Conservation (phyloP, 2,113 vertebrate genomes). For the Sciurus niger region DNA sequence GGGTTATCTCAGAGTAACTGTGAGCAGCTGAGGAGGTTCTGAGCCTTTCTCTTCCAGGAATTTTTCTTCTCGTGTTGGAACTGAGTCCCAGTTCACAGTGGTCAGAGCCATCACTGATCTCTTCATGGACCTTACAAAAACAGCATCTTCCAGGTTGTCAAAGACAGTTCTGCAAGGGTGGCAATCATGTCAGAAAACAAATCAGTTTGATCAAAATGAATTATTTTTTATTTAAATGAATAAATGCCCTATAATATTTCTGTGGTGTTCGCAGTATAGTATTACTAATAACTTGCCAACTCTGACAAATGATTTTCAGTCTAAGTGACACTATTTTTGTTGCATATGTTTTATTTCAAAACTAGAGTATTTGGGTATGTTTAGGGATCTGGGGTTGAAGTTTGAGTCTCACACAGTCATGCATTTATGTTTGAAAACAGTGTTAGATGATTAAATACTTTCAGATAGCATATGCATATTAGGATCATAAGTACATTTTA, state of each 20-base stretch:
- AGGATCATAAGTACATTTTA: background rate
- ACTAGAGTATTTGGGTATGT: background rate
- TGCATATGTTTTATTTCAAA: slow-evolving; percentile 32
- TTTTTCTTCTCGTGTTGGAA: slow-evolving; percentile 84
- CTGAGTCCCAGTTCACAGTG: slow-evolving; percentile 88
- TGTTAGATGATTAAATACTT: slow-evolving; percentile 52
- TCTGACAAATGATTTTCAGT: slow-evolving; percentile 44
- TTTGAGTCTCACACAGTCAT: background rate
- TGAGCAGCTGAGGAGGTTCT: slow-evolving; percentile 81
- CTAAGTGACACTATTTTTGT: background rate
- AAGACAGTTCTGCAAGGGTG: slow-evolving; percentile 84
- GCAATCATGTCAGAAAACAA: slow-evolving; percentile 38
- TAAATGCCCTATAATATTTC: background rate
- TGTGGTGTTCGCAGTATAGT: background rate
- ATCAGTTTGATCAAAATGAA: background rate
- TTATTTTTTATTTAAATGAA: slow-evolving; percentile 10
- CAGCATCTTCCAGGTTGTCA: slow-evolving; percentile 82
- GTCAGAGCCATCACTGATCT: slow-evolving; percentile 88
- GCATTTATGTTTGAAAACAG: background rate
- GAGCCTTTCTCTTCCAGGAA: slow-evolving; percentile 64
- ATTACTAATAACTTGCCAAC: background rate
- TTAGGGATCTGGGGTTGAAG: background rate
- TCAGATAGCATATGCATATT: background rate
- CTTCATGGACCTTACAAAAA: slow-evolving; percentile 83
- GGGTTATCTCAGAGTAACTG: slow-evolving; percentile 85